These are phyloP conservation scores for Linnaemya tessellans DNA, from an alignment of 2,888 invertebrate genomes.

Conservation along the genomic window DNA sequence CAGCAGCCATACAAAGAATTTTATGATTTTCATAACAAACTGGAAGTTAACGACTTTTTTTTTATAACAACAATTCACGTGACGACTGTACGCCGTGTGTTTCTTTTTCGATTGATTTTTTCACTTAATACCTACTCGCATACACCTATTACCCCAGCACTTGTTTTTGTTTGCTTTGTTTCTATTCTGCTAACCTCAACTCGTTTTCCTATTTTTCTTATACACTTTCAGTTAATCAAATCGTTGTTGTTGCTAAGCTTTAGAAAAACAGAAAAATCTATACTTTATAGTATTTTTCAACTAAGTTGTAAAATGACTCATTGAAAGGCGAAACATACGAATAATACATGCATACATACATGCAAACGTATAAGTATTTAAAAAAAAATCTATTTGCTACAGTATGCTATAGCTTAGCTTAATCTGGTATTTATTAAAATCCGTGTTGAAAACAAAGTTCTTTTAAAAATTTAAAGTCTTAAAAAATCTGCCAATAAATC, in stretches of 20 bases:
- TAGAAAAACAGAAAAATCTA: conserved; percentile 19
- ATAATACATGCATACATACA: not conserved
- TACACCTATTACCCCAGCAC: not conserved
- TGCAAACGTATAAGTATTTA: not conserved
- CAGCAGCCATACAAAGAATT: not conserved
- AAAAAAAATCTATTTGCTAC: too few relatives aligned
- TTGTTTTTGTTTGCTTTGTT: not conserved
- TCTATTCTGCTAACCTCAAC: conserved; percentile 1
- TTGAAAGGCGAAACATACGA: not conserved
- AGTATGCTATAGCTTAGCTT: too few relatives aligned
- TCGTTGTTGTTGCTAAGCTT: conserved; percentile 53
- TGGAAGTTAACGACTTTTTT: conserved; percentile 13
- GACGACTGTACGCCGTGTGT: conserved; percentile 34
- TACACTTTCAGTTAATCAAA: not conserved
- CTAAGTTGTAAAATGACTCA: conserved; percentile 29
- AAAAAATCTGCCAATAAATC: too few relatives aligned
- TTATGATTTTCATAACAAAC: not conserved
- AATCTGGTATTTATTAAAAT: not conserved
- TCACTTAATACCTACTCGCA: not conserved
- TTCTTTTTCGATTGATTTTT: not conserved
- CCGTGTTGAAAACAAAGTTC: not conserved
- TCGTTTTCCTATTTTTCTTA: not conserved
- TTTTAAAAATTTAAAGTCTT: too few relatives aligned
- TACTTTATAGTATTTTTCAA: conserved; percentile 13
- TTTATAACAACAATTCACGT: conserved; percentile 42